Conservation (phyloP, 2,113 vertebrate species). For the Lampris megalopsis region DNA sequence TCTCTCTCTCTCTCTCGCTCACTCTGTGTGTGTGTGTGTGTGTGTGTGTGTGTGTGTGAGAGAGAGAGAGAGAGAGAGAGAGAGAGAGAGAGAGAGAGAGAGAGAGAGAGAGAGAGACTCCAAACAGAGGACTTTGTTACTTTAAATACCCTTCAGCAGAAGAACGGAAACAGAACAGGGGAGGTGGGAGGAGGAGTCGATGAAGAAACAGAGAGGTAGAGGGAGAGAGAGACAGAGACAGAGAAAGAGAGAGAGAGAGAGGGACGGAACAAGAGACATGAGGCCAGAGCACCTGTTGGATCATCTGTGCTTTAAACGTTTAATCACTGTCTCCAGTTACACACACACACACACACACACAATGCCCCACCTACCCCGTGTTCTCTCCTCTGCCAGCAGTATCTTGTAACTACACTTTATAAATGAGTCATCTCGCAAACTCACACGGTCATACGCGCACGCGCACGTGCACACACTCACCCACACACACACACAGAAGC, state of each 20-base stretch:
- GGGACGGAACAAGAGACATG: slow-evolving; percentile 61
- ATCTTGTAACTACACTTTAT: slow-evolving; percentile 73
- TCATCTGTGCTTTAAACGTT: slow-evolving; percentile 78
- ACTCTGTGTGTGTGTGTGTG: slow-evolving; percentile 4
- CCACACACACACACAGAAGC: slow-evolving; percentile 46
- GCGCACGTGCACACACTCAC: slow-evolving; percentile 33
- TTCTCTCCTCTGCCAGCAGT: slow-evolving; percentile 54
- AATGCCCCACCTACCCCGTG: slow-evolving; percentile 56
- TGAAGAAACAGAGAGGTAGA: slow-evolving; percentile 18
- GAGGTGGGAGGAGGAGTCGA: slow-evolving; percentile 46
- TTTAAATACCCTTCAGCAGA: slow-evolving; percentile 72
- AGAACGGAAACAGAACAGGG: slow-evolving; percentile 52
- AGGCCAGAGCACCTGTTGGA: slow-evolving; percentile 80
- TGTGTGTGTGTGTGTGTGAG: slow-evolving; percentile 18
- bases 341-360: slow-evolving; percentile 33
- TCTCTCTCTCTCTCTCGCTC: too few species aligned
- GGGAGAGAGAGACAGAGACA: background rate
- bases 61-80: slow-evolving; percentile 42
- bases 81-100: slow-evolving; percentile 23
- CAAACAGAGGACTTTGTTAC: slow-evolving; percentile 63
- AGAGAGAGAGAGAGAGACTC: too few species aligned
- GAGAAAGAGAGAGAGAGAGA: slow-evolving; percentile 15
- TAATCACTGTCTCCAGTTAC: slow-evolving; percentile 82
- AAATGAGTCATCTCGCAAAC: slow-evolving; percentile 8
- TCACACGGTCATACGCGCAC: slow-evolving; percentile 5